phyloP scores from a whole-genome alignment of 2,113 vertebrate species.

The Prionailurus viverrinus region DNA sequence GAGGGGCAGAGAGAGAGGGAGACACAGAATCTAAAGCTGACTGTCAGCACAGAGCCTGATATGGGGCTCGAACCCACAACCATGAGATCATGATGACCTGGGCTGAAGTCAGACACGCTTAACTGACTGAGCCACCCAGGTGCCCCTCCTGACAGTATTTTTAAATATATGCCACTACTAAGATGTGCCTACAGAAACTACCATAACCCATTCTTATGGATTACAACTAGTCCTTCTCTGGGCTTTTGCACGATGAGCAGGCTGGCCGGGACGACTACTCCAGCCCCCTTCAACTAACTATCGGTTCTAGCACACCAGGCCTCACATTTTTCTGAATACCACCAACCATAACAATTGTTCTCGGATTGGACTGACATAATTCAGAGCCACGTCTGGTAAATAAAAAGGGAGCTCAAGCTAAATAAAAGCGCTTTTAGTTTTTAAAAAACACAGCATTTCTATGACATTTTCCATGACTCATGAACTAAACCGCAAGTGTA shows the following conservation, averaged over 20 bases:
- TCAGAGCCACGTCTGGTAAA: background rate
- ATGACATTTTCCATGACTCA: background rate
- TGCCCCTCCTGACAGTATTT: background rate
- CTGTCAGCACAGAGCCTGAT: no score
- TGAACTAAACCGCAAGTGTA: background rate
- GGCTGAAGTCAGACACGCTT: no score
- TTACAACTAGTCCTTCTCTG: background rate
- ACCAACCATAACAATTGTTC: background rate
- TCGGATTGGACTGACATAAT: background rate
- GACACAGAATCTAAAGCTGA: no score
- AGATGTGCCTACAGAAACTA: background rate
- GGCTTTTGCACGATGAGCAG: background rate
- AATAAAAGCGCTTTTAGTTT: background rate
- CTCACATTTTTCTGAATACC: background rate
- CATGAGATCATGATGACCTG: no score
- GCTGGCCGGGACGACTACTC: background rate
- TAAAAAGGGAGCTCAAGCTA: background rate
- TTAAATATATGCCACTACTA: background rate
- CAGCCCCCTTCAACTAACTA: background rate
- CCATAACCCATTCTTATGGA: background rate
- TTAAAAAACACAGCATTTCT: background rate
- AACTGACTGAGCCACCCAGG: no score
- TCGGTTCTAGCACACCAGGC: background rate
- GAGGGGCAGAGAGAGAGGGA: no score
- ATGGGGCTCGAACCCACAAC: no score